Conservation (phyloP, 2,888 invertebrate genomes). For the Nephrotoma appendiculata region DNA sequence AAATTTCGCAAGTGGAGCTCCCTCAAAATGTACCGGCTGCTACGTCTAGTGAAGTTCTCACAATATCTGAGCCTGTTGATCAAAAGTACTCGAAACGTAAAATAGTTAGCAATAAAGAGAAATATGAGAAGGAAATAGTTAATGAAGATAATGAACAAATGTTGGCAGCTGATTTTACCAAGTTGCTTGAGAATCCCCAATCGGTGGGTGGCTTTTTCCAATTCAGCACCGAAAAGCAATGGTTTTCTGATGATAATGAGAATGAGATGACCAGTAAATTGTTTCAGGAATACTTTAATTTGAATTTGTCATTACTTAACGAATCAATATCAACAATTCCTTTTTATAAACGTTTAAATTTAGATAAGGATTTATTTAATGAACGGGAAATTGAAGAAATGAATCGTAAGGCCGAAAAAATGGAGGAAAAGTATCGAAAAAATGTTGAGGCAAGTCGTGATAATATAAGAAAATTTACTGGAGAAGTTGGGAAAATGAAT, state of each 20-base stretch:
- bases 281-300: constrained; percentile 28
- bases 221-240: constrained; percentile 33
- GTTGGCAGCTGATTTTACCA: constrained; percentile 28
- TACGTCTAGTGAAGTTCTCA: background rate
- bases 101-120: background rate
- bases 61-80: background rate
- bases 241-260: constrained; percentile 17
- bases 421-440: constrained; percentile 23
- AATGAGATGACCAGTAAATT: constrained; percentile 13
- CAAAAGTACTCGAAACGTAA: background rate
- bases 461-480: background rate
- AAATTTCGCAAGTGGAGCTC: background rate
- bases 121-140: background rate
- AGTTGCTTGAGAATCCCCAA: constrained; percentile 26
- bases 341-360: constrained; percentile 32
- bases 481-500: background rate
- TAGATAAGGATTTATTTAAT: constrained; percentile 28
- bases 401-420: constrained; percentile 23
- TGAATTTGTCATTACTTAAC: constrained; percentile 30
- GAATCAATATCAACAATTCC: constrained; percentile 34
- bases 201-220: constrained; percentile 29
- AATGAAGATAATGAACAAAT: constrained; percentile 22
- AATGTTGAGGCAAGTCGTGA: constrained; percentile 15
- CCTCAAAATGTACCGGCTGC: background rate
- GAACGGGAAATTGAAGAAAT: constrained; percentile 24